Conservation (phyloP, 2,888 invertebrate genomes). For the Piscicola geometra region DNA sequence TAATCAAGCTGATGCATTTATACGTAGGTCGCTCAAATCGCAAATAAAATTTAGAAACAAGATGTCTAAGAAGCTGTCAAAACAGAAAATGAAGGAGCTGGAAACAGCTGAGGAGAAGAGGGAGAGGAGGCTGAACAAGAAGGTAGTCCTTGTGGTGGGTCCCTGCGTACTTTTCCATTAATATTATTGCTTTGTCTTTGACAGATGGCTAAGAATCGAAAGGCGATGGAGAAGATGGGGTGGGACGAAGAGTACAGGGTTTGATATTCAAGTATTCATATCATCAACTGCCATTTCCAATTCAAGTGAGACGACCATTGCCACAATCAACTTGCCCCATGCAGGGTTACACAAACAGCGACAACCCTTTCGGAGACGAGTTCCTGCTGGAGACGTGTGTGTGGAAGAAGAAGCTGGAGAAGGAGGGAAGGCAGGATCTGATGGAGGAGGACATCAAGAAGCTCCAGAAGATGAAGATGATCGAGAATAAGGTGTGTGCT, state of each 20-base stretch:
- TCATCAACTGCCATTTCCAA: too few relatives aligned
- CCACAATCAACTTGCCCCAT: neutral
- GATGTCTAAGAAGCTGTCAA: constrained; percentile 44
- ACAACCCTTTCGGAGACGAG: constrained; percentile 97
- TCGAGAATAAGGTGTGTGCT: constrained; percentile 73
- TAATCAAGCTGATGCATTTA: too few relatives aligned
- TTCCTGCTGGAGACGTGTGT: constrained; percentile 83
- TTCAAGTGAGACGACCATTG: too few relatives aligned
- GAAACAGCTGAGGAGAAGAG: constrained; percentile 94
- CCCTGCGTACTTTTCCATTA: neutral
- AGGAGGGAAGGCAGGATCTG: constrained; percentile 74
- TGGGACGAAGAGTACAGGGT: constrained; percentile 90
- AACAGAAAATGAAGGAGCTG: constrained; percentile 67
- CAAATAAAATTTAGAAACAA: too few relatives aligned
- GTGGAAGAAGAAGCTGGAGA: constrained; percentile 84
- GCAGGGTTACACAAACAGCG: constrained; percentile 86
- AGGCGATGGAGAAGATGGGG: constrained; percentile 82
- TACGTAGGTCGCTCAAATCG: too few relatives aligned
- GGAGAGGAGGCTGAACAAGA: constrained; percentile 76
- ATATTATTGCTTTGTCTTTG: constrained; percentile 24
- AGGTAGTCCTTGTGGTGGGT: constrained; percentile 54
- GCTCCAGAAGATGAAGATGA: constrained; percentile 76
- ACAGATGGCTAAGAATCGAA: constrained; percentile 74
- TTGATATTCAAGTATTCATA: too few relatives aligned
- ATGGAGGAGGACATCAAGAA: constrained; percentile 67